Base-by-base conservation (phyloP, 1,140 invertebrate genomes). In the Glomeris maerens region DNA sequence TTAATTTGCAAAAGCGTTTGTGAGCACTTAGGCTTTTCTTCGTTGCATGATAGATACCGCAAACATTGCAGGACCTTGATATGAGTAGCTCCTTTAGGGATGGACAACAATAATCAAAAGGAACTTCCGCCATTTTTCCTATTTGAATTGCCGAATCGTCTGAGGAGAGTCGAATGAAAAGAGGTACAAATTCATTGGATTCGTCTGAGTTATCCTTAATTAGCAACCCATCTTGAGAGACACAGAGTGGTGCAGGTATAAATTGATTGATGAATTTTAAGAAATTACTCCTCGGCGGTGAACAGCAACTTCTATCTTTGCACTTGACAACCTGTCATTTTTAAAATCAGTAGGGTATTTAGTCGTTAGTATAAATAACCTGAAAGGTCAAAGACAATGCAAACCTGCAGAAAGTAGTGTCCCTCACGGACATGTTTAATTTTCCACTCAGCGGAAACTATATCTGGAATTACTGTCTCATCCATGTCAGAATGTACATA, bases 401-500 rank as follows among this genome's bases (percentile, higher is more conserved):
- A 23, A 42, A 46, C 22, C 45, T 56, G 56, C 17, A 58, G 48
- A 13, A 55, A 49, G 42, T 58, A 58, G 26, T 57, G 55, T 10
- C 41, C 40, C 38, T 51, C 45, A 36, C 55, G 27, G n/a, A 56
- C 52, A 55, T 58, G 57, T 20, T 36, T 39, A n/a, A 46, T 31
- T 20, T 27, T 23, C 55, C 52, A 58, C 31, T 56, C 41, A 25
- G 41, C 27, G 39, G 41, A 21, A 17, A 45, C 28, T 27, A 14
- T 7, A 22, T 50, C 38, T 42, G 17, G 29, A 5, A 20, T 27
- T 27, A 26, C 22, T 25, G 29, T 23, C 48, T 47, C 45, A 21
- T n/a, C 36, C n/a, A 13, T 26, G 23, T 26, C 27, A 23, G 49
- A 44, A 20, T 50, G 10, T 26, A 55, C 53, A 52, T 62, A 66